Conservation (phyloP, 2,797 vertebrate genomes). For the Sebastes kiyomatsui region DNA sequence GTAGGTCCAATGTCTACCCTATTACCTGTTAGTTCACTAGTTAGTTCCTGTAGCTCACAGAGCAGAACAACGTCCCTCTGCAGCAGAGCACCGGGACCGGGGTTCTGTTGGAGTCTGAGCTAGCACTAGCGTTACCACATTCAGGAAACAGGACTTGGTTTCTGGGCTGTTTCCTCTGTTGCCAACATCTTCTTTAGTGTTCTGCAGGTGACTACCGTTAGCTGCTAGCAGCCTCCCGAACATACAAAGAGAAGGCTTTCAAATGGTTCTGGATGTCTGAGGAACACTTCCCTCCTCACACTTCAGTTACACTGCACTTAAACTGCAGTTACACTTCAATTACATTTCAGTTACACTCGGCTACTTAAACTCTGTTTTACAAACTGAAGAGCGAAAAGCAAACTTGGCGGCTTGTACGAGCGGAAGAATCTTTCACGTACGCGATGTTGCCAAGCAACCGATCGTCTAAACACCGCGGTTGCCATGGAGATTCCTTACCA, state of each 20-base stretch:
- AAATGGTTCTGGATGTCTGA: no score
- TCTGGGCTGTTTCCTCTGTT: no score
- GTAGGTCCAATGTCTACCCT: no score
- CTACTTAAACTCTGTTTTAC: no score
- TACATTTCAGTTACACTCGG: not conserved
- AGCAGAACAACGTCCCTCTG: not conserved
- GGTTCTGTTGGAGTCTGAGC: no score
- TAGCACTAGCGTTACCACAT: no score
- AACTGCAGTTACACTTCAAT: no score
- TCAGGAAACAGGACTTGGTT: not conserved
- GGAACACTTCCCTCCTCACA: slow-evolving; percentile 16
- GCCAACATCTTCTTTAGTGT: not conserved
- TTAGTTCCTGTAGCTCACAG: not conserved
- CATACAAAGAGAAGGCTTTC: not conserved
- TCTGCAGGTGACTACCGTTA: not conserved
- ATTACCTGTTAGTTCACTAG: not conserved
- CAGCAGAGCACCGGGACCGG: not conserved
- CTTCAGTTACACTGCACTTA: not conserved
- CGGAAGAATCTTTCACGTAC: not conserved
- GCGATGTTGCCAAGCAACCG: slow-evolving; percentile 31
- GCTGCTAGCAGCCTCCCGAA: no score
- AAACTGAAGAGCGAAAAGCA: no score
- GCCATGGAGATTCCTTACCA: slow-evolving; percentile 19
- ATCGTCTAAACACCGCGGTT: slow-evolving; percentile 47
- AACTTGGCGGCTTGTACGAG: not conserved